Base-by-base conservation (phyloP, 2,797 vertebrate species). In the Melanotaenia trifasciata region DNA sequence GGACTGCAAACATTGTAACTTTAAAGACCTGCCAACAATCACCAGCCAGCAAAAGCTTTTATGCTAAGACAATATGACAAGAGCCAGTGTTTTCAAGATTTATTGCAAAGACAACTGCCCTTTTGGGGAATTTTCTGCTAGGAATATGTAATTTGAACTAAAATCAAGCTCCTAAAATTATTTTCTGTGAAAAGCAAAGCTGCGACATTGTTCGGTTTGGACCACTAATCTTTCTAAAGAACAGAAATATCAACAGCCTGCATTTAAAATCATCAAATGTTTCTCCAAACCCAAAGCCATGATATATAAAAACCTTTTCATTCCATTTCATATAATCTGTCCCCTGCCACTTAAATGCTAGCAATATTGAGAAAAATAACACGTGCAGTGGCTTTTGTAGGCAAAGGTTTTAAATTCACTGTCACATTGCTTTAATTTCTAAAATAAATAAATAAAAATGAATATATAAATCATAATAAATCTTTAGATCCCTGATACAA, bases 11-110 rank as follows among this genome's bases (percentile, higher is more conserved):
- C 87, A 77, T 80, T 83, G 84, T 79, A 89, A 89, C 86, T 82
- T 86, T 80, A 68, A 60, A 84, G 87, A 89, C 82, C 80, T 93
- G 92, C 91, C 94, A 94, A 85, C 76, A 91, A 85, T 85, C 70
- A 58, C 67, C 28, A 77, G 87, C 83, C 85, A 82, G 70, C 43
- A 72, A 81, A 74, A 70, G 53, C 78, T 18, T 63, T 58, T 51
- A 75, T 54, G 51, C 74, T 72, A 76, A 79, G 20, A 35, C 74
- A 72, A 38, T 33, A 13, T 36, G 20, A 57, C 50, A 65, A 67
- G 43, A 61, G 38, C 47, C n/a, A 59, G 9, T 67, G 43, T 43
- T 74, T 76, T 64, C 18, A 35, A 58, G 0, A 80, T 74, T 47
- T 66, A 57, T 58, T 58, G 30, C 22, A 35, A 30, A 51, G 22